A percentile compares a stretch with the other conserved stretches of the same genome.
Evolutionary conservation across 2,888 invertebrate species (phyloP).

Genomic region (Teleogryllus oceanicus): DNA sequence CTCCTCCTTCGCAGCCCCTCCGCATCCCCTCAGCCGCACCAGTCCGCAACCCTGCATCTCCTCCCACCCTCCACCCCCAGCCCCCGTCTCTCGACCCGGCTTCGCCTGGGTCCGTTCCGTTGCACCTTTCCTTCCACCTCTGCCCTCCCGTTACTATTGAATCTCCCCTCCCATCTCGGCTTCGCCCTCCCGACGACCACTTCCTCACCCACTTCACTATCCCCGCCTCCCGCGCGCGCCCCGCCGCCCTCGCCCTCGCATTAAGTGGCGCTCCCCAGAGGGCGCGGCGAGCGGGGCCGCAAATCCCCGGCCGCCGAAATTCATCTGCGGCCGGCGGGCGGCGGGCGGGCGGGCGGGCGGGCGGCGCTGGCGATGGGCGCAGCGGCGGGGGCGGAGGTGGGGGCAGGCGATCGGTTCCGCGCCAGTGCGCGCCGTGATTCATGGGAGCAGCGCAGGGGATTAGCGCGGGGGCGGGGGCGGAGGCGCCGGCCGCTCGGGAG

Average conservation of each 20-base stretch:
- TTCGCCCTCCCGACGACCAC: no score
- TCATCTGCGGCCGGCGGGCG: slow-evolving; percentile 31
- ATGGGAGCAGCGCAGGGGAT: not conserved
- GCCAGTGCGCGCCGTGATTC: not conserved
- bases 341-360: not conserved
- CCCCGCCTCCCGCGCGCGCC: not conserved
- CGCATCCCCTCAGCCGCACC: no score
- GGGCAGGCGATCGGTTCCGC: not conserved
- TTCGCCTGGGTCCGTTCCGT: no score
- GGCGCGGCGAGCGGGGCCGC: not conserved
- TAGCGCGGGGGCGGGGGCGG: not conserved
- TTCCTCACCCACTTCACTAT: no score
- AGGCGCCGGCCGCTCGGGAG: not conserved
- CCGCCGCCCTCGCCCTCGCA: not conserved
- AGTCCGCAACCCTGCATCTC: no score
- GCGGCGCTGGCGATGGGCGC: not conserved
- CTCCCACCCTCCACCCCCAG: no score
- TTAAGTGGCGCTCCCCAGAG: slow-evolving; percentile 25
- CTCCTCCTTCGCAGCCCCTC: no score
- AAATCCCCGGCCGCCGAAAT: slow-evolving; percentile 34
- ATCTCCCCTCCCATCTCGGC: no score
- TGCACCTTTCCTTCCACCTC: no score
- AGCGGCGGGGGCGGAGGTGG: not conserved
- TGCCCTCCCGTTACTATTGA: no score
- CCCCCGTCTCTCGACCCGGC: no score